phyloP scores from a whole-genome alignment of 1,140 invertebrate genomes.

The Pectinophora gossypiella region DNA sequence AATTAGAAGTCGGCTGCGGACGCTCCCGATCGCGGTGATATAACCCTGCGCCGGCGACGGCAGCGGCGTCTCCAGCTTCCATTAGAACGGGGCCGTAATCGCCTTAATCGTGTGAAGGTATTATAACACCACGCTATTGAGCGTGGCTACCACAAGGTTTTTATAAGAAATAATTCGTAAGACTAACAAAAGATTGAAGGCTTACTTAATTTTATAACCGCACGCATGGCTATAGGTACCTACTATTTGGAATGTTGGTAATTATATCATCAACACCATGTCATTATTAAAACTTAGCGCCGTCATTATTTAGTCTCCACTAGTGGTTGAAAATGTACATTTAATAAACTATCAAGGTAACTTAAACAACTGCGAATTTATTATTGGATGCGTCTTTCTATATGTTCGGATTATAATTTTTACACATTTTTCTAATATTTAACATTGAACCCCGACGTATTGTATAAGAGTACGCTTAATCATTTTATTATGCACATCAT shows the following conservation, averaged over 20 bases:
- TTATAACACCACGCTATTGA: slow-evolving; percentile 52
- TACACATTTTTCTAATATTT: slow-evolving; percentile 6
- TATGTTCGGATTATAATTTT: no score
- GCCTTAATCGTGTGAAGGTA: slow-evolving; percentile 55
- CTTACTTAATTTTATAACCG: slow-evolving; percentile 65
- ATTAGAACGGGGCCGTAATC: slow-evolving; percentile 33
- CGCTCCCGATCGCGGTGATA: no score
- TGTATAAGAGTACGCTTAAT: slow-evolving; percentile 15
- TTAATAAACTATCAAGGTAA: no score
- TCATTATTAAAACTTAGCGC: no score
- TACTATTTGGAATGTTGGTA: slow-evolving; percentile 34
- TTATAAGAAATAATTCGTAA: slow-evolving; percentile 57
- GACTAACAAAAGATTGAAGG: slow-evolving; percentile 62
- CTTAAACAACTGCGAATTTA: no score
- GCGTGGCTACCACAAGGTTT: slow-evolving; percentile 56
- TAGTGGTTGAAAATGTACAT: no score
- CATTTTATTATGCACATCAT: slow-evolving; percentile 27
- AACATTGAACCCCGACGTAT: slow-evolving; percentile 19
- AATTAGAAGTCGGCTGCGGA: no score
- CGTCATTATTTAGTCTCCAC: no score
- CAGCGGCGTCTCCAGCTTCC: slow-evolving; percentile 16
- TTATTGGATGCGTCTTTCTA: no score
- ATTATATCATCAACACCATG: slow-evolving; percentile 38
- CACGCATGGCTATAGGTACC: slow-evolving; percentile 36
- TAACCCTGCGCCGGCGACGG: no score